These are phyloP conservation scores for Aramus guarauna DNA, from an alignment of 2,113 vertebrate genomes.

Conservation along the genomic window DNA sequence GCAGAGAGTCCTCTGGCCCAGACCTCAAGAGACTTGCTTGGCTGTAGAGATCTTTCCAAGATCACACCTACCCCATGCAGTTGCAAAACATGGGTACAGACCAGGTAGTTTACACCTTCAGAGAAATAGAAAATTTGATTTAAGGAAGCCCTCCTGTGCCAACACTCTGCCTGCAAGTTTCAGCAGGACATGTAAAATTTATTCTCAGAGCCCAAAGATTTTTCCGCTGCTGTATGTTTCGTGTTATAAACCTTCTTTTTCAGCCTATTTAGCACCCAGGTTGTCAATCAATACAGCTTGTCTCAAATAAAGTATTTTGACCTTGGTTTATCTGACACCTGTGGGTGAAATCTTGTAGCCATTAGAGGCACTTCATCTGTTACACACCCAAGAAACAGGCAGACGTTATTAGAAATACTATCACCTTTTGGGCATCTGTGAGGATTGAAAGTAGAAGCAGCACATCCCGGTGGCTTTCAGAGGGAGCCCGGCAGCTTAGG, in stretches of 20 bases:
- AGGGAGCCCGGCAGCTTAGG: not conserved
- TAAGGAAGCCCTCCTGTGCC: not conserved
- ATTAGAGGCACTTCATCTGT: not conserved
- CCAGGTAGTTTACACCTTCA: not conserved
- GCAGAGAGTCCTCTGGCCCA: not conserved
- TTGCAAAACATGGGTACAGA: not conserved
- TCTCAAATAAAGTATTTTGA: not conserved
- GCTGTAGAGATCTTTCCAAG: not conserved
- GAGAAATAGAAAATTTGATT: not conserved
- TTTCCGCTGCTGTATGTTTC: not conserved
- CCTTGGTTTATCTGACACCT: not conserved
- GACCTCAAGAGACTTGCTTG: not conserved
- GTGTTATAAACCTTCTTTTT: not conserved
- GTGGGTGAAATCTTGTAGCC: not conserved
- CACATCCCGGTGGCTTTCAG: not conserved
- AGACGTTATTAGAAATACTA: not conserved
- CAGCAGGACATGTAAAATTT: not conserved
- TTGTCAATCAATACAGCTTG: not conserved
- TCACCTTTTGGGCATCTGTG: not conserved
- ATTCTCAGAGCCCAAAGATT: not conserved
- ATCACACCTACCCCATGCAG: not conserved
- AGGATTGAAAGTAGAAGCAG: not conserved
- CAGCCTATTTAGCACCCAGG: not conserved
- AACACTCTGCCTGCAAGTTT: not conserved
- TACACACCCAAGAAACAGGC: not conserved